Conservation (phyloP, 2,888 invertebrate genomes). For the Chrysolina americana region DNA sequence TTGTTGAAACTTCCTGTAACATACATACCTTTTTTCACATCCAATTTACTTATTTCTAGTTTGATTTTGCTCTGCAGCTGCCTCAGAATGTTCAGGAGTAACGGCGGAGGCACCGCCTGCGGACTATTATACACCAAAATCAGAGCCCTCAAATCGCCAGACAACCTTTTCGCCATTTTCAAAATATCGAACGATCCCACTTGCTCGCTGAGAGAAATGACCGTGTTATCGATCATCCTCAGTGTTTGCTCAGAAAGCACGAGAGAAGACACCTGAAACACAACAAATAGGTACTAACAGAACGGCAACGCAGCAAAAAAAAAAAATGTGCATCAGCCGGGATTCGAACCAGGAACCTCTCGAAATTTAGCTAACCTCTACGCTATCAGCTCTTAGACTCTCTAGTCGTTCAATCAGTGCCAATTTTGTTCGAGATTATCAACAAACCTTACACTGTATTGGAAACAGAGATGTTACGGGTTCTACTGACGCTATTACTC, state of each 20-base stretch:
- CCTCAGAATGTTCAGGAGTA: slow-evolving; percentile 63
- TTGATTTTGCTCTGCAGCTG: slow-evolving; percentile 63
- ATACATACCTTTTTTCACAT: slow-evolving; percentile 58
- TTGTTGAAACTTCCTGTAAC: neutral
- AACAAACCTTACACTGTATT: too few species aligned
- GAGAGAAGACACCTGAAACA: slow-evolving; percentile 73
- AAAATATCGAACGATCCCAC: slow-evolving; percentile 72
- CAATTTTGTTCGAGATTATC: too few species aligned
- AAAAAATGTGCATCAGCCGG: too few species aligned
- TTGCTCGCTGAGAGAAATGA: slow-evolving; percentile 74
- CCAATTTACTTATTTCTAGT: slow-evolving; percentile 61
- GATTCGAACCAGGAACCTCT: neutral
- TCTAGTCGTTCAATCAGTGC: too few species aligned
- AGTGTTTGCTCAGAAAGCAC: slow-evolving; percentile 76
- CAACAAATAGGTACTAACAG: too few species aligned
- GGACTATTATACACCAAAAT: slow-evolving; percentile 73
- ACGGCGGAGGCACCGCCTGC: slow-evolving; percentile 64
- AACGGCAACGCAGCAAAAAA: too few species aligned
- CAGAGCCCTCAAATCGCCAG: slow-evolving; percentile 74
- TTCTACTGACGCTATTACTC: too few species aligned
- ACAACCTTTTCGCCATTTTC: slow-evolving; percentile 70
- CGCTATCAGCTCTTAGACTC: too few species aligned
- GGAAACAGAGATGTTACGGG: too few species aligned
- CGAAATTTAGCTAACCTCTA: too few species aligned
- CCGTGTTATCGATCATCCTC: slow-evolving; percentile 75